Evolutionary conservation across 1,140 invertebrate genomes (phyloP).

Genomic region (Papilio dardanus): DNA sequence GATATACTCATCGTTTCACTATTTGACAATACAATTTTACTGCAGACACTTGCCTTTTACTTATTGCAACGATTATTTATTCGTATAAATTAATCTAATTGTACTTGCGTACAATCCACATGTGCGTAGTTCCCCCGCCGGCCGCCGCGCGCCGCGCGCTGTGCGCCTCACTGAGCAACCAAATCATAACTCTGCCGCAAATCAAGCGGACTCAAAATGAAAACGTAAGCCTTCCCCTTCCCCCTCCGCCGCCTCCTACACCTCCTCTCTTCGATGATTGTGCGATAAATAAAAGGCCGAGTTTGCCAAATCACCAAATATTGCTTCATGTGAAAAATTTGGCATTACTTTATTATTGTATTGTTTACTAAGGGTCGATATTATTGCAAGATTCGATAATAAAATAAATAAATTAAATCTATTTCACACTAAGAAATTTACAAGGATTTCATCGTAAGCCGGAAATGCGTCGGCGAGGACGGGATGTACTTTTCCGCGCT

Average conservation of each 20-base stretch:
- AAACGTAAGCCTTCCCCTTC: slow-evolving; percentile 26
- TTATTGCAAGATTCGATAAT: not conserved
- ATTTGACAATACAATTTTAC: not conserved
- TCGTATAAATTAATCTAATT: too few relatives aligned
- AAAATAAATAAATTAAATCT: not conserved
- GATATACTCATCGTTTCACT: not conserved
- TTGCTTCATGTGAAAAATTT: not conserved
- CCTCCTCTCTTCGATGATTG: not conserved
- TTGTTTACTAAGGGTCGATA: not conserved
- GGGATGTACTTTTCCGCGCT: slow-evolving; percentile 8
- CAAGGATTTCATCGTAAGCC: not conserved
- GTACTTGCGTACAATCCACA: too few relatives aligned
- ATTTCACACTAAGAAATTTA: not conserved
- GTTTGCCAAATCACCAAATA: not conserved
- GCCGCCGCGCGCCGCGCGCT: not conserved
- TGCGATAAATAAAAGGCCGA: not conserved
- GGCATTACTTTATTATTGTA: not conserved
- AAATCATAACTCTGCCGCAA: slow-evolving; percentile 40
- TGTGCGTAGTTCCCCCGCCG: not conserved
- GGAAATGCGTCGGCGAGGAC: not conserved
- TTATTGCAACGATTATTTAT: too few relatives aligned
- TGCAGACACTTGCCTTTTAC: not conserved
- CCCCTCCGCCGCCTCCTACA: too few relatives aligned
- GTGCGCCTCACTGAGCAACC: slow-evolving; percentile 38
- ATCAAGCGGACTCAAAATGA: slow-evolving; percentile 34